Percentiles rank a stretch among this genome's conserved stretches.
Conservation (phyloP, 1,140 invertebrate species). For the Drosophila neocordata region DNA sequence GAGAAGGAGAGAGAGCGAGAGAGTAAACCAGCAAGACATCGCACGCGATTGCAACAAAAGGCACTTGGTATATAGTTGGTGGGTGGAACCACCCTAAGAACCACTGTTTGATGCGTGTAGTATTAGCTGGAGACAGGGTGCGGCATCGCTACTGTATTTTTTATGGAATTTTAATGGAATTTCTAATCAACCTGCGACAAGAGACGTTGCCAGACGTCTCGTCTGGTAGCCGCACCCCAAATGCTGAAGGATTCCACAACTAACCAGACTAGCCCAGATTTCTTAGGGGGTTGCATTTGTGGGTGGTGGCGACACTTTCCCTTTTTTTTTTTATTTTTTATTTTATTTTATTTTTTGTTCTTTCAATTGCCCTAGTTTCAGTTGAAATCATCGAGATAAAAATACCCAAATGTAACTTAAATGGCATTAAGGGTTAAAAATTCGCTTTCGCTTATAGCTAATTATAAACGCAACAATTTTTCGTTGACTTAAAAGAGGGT, state of each 20-base stretch:
- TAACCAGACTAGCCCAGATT: slow-evolving; percentile 60
- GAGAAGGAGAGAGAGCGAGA: not conserved
- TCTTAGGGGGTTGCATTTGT: slow-evolving; percentile 54
- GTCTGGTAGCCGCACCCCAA: slow-evolving; percentile 26
- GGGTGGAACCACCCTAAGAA: slow-evolving; percentile 46
- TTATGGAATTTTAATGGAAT: slow-evolving; percentile 77
- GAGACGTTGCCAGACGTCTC: slow-evolving; percentile 15
- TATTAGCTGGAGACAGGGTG: slow-evolving; percentile 36
- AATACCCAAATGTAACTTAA: slow-evolving; percentile 24
- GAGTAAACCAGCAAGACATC: slow-evolving; percentile 11
- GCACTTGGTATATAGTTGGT: not conserved
- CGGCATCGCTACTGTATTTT: slow-evolving; percentile 53
- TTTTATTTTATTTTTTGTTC: slow-evolving; percentile 24
- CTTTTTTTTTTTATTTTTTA: slow-evolving; percentile 49
- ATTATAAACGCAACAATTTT: slow-evolving; percentile 50
- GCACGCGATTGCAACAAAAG: slow-evolving; percentile 38
- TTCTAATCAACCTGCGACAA: slow-evolving; percentile 73
- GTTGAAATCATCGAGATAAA: slow-evolving; percentile 57
- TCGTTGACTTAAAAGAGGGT: slow-evolving; percentile 49
- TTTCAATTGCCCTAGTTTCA: slow-evolving; percentile 30
- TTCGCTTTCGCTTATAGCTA: slow-evolving; percentile 12
- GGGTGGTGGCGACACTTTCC: slow-evolving; percentile 58
- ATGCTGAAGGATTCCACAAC: slow-evolving; percentile 5
- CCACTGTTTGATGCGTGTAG: slow-evolving; percentile 14
- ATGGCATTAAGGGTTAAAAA: slow-evolving; percentile 64